Evolutionary conservation across 2,888 invertebrate genomes (phyloP), one percentile per base, ranked within the genome.

Genomic region (Xylota segnis): DNA sequence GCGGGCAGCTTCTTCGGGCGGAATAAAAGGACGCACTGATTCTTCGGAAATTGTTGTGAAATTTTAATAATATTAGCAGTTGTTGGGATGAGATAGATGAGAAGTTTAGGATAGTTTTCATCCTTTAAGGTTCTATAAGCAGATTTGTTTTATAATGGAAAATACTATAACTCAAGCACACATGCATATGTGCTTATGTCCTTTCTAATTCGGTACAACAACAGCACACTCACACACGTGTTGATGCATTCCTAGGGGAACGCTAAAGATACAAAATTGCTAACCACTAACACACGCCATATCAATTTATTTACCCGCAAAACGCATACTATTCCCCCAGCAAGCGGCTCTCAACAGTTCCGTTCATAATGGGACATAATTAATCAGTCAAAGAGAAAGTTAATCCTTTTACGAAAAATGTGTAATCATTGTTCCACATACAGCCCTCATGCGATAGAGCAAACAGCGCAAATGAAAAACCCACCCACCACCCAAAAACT

Each of bases 371-470:
- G 72, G 82, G 61, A 61, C 72, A 86, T 82, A 86, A 86, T 86
- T 86, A 86, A 86, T 86, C 86, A 82, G 86, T 82, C 82, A 86
- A 82, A 81, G 84, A 82, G 84, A 82, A 86, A 86, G 86, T 86
- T 86, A 86, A 86, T 86, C 82, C 86, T 77, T 86, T 86, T 86
- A 86, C 76, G 82, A 76, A 86, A 86, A 29, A 74, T 82, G 76
- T 71, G 76, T 71, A 82, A 76, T 76, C 81, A 81, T 81, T 66
- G 70, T 82, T 68, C 47, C 82, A 68, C 68, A 52, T 52, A 61
- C 86, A 86, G 50, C 76, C 86, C 40, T 63, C 40, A 34, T 18
- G n/a, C 43, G 37, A 58, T 29, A 71, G 16, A 71, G 65, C 70
- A 84, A 84, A 84, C 81, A 84, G 34, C 23, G 34, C 56, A 47